These are phyloP conservation scores for Petroica traversi DNA, from an alignment of 2,113 vertebrate species.

Conservation along the genomic window DNA sequence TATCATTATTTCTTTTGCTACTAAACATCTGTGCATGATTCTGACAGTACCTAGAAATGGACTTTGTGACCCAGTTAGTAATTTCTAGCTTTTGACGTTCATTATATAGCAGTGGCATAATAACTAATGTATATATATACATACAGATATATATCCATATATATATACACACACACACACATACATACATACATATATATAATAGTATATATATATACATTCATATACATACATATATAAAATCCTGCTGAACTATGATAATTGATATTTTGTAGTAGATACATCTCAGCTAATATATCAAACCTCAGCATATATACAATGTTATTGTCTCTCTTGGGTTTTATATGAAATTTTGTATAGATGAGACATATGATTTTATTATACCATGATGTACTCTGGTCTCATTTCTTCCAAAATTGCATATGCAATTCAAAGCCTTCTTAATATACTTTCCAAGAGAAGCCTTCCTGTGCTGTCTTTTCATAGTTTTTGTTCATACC, in stretches of 20 bases:
- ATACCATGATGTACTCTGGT: background rate
- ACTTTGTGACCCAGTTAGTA: background rate
- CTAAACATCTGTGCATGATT: background rate
- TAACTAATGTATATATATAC: background rate
- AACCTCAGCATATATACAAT: background rate
- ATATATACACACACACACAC: too few species aligned
- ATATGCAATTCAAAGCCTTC: background rate
- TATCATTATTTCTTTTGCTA: background rate
- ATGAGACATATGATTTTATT: background rate
- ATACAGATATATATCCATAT: too few species aligned
- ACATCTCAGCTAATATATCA: background rate
- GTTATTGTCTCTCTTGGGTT: background rate
- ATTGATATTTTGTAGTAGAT: background rate
- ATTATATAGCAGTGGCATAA: background rate
- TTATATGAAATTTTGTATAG: background rate
- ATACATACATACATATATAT: background rate
- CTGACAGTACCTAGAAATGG: background rate
- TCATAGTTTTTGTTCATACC: background rate
- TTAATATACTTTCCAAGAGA: background rate
- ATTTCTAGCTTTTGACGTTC: background rate
- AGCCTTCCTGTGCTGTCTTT: background rate
- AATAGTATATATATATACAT: too few species aligned
- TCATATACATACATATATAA: fast-evolving
- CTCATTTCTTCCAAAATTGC: background rate
- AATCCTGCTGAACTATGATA: background rate